These are phyloP conservation scores for Vesta saturnalis DNA, from an alignment of 2,888 invertebrate genomes.

Conservation along the genomic window DNA sequence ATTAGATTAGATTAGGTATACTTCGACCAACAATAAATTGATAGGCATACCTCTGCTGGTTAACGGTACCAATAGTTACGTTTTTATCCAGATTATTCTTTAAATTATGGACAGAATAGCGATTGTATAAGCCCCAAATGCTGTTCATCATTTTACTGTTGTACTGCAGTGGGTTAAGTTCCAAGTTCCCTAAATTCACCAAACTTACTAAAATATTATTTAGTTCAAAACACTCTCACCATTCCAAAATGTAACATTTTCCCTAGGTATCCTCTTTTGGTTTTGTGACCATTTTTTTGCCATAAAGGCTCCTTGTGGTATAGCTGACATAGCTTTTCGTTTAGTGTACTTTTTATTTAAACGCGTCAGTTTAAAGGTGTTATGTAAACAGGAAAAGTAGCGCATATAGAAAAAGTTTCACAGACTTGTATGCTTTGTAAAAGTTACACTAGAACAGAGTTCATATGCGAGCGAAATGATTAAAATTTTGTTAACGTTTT, in stretches of 20 bases:
- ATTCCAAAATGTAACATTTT: conserved; percentile 58
- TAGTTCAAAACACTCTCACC: background rate
- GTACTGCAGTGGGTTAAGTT: conserved; percentile 72
- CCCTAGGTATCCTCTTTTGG: conserved; percentile 67
- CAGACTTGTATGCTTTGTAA: too few species aligned
- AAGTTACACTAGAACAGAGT: too few species aligned
- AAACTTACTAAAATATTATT: background rate
- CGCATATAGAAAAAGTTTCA: too few species aligned
- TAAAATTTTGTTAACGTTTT: too few species aligned
- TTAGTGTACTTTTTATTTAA: background rate
- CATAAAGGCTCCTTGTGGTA: conserved; percentile 81
- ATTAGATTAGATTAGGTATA: conserved; percentile 13
- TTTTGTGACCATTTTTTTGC: conserved; percentile 74
- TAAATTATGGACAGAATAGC: conserved; percentile 88
- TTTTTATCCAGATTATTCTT: conserved; percentile 78
- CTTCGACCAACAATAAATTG: conserved; percentile 8
- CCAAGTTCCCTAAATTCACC: conserved; percentile 25
- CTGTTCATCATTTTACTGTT: conserved; percentile 90
- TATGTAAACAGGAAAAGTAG: too few species aligned
- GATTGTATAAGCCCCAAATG: conserved; percentile 91
- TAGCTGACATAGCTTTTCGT: conserved; percentile 82
- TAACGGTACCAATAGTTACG: conserved; percentile 38
- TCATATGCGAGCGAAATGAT: too few species aligned
- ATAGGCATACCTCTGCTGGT: conserved; percentile 44
- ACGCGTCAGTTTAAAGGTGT: background rate